Percentiles rank a stretch among this genome's conserved stretches.
phyloP scores from a whole-genome alignment of 2,888 invertebrate species.

The Drosophila paramelanica region DNA sequence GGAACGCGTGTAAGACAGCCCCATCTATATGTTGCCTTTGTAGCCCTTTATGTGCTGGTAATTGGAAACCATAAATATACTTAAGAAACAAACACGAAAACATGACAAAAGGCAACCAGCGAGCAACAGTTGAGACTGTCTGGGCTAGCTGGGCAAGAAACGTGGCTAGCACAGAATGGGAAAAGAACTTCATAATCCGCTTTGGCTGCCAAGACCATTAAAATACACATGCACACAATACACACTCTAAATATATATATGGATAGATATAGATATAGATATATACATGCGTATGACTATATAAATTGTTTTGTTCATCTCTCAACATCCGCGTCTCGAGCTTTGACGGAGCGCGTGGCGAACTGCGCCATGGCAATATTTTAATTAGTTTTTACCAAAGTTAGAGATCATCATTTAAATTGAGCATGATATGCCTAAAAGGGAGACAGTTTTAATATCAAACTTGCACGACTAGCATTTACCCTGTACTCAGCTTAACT shows the following conservation, averaged over 20 bases:
- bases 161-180: slow-evolving; percentile 59
- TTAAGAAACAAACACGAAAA: slow-evolving; percentile 46
- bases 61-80: slow-evolving; percentile 73
- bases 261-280: slow-evolving; percentile 1
- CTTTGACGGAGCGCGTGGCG: slow-evolving; percentile 34
- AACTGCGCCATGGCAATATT: slow-evolving; percentile 38
- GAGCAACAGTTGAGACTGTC: slow-evolving; percentile 24
- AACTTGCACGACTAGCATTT: background rate
- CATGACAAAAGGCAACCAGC: slow-evolving; percentile 40
- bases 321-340: slow-evolving; percentile 42
- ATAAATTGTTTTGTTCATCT: slow-evolving; percentile 50
- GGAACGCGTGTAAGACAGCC: slow-evolving; percentile 11
- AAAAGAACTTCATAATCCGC: slow-evolving; percentile 57
- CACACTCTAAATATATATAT: background rate
- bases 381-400: slow-evolving; percentile 64
- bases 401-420: slow-evolving; percentile 33
- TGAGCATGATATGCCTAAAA: slow-evolving; percentile 21
- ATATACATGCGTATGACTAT: slow-evolving; percentile 10
- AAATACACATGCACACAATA: slow-evolving; percentile 5
- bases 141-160: slow-evolving; percentile 24
- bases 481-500: background rate
- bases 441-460: slow-evolving; percentile 12
- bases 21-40: slow-evolving; percentile 14
- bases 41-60: slow-evolving; percentile 31
- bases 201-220: slow-evolving; percentile 52